Evolutionary conservation across 2,888 invertebrate species (phyloP).

Genomic region (Synergus japonicus): DNA sequence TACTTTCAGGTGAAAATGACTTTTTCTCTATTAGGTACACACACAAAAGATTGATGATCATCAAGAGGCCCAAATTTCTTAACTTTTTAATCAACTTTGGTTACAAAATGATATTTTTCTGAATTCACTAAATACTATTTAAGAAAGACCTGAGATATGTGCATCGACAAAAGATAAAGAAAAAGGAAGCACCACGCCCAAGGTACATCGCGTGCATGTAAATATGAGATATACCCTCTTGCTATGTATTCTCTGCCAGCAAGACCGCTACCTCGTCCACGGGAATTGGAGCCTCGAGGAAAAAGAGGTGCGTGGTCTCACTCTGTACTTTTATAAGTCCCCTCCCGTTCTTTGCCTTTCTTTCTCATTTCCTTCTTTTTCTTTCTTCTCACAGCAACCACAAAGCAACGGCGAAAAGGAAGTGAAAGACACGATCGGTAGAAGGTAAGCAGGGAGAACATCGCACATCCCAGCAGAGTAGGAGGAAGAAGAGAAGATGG

Average conservation of each 20-base stretch:
- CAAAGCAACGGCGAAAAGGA: conserved; percentile 42
- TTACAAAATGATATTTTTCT: background rate
- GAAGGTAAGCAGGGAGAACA: conserved; percentile 39
- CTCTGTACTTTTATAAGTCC: conserved; percentile 40
- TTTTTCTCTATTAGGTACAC: no score
- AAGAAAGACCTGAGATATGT: conserved; percentile 64
- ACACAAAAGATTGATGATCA: no score
- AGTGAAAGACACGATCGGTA: conserved; percentile 45
- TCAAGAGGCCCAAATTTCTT: no score
- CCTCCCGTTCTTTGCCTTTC: conserved; percentile 29
- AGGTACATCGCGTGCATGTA: conserved; percentile 68
- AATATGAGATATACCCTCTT: conserved; percentile 46
- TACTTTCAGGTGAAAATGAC: background rate
- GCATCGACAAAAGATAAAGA: conserved; percentile 60
- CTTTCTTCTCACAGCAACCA: conserved; percentile 41
- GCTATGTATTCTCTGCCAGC: conserved; percentile 52
- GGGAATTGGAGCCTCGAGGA: conserved; percentile 64
- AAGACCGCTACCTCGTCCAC: conserved; percentile 65
- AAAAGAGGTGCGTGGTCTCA: conserved; percentile 65
- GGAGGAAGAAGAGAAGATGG: conserved; percentile 58
- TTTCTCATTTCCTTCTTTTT: conserved; percentile 40
- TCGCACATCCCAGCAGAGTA: conserved; percentile 38
- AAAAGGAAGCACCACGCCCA: conserved; percentile 71
- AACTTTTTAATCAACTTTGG: background rate
- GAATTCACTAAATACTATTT: conserved; percentile 57